These are phyloP conservation scores for Caranx ignobilis DNA, from an alignment of 2,113 vertebrate species.

Conservation along the genomic window DNA sequence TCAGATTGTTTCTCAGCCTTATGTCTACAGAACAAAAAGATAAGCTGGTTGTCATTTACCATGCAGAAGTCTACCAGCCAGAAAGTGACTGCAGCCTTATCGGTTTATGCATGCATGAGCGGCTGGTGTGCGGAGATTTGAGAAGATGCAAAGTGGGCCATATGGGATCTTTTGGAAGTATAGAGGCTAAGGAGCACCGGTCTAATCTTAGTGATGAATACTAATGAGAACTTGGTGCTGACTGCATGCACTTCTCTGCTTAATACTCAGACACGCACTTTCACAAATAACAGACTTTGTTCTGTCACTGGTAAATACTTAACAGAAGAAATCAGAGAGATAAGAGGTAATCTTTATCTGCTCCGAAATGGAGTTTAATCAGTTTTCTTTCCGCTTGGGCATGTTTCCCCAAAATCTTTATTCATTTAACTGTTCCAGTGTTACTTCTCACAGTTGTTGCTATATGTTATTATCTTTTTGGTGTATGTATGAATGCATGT, in stretches of 20 bases:
- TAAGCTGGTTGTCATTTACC: constrained; percentile 20
- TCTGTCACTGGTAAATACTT: neutral
- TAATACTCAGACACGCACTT: constrained; percentile 9
- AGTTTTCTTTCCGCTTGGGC: neutral
- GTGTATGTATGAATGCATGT: constrained; percentile 13
- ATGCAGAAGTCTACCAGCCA: constrained; percentile 12
- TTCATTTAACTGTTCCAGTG: neutral
- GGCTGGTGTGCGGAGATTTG: constrained; percentile 30
- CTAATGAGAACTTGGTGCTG: constrained; percentile 43
- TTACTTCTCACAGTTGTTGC: neutral
- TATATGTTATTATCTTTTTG: neutral
- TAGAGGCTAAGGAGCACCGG: constrained; percentile 13
- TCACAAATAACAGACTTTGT: neutral
- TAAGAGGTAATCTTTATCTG: constrained; percentile 6
- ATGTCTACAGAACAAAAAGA: neutral
- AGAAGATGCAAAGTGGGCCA: constrained; percentile 31
- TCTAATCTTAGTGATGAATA: constrained; percentile 53
- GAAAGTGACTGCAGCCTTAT: constrained; percentile 25
- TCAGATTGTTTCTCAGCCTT: constrained; percentile 14
- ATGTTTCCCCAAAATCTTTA: neutral
- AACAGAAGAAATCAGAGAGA: neutral
- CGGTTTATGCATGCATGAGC: constrained; percentile 26
- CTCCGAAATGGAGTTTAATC: neutral
- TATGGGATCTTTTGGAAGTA: constrained; percentile 32
- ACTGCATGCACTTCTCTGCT: constrained; percentile 8